Percentiles rank a stretch among this genome's conserved stretches.
These are phyloP conservation scores for Scomber scombrus DNA, from an alignment of 2,113 vertebrate genomes.

Conservation along the genomic window DNA sequence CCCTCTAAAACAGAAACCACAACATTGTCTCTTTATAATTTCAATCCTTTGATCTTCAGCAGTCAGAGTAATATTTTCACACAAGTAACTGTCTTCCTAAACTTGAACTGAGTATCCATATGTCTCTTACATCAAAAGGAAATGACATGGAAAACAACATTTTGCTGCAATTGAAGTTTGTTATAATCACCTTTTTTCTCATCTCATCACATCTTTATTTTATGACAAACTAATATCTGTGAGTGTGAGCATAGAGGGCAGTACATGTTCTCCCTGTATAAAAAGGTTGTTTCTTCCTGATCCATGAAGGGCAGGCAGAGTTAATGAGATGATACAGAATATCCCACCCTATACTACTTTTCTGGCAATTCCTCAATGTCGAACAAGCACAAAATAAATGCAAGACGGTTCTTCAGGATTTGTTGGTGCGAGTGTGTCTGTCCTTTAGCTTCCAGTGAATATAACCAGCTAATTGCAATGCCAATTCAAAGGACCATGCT, in stretches of 20 bases:
- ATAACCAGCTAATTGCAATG: background rate
- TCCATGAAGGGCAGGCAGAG: conserved; percentile 49
- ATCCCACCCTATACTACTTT: conserved; percentile 13
- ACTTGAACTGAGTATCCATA: conserved; percentile 10
- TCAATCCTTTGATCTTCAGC: conserved; percentile 55
- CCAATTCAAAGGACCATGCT: background rate
- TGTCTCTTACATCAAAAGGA: conserved; percentile 47
- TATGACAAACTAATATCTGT: conserved; percentile 26
- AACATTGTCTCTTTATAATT: conserved; percentile 51
- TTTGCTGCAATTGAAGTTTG: conserved; percentile 30
- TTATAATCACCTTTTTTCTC: conserved; percentile 49
- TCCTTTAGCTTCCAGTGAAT: conserved; percentile 6
- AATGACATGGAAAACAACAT: conserved; percentile 27
- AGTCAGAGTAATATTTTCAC: conserved; percentile 33
- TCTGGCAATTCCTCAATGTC: conserved; percentile 23
- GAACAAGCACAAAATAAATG: conserved; percentile 8
- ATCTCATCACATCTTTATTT: conserved; percentile 33
- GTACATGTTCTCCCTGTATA: background rate
- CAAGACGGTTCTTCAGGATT: background rate
- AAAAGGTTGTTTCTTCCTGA: conserved; percentile 38
- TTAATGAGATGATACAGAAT: conserved; percentile 39
- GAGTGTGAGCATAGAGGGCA: background rate
- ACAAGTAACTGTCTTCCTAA: conserved; percentile 12
- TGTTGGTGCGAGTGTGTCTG: background rate
- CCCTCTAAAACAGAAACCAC: conserved; percentile 36